Evolutionary conservation across 2,797 vertebrate genomes (phyloP).

Genomic region (Neosilurus mollespiculum): DNA sequence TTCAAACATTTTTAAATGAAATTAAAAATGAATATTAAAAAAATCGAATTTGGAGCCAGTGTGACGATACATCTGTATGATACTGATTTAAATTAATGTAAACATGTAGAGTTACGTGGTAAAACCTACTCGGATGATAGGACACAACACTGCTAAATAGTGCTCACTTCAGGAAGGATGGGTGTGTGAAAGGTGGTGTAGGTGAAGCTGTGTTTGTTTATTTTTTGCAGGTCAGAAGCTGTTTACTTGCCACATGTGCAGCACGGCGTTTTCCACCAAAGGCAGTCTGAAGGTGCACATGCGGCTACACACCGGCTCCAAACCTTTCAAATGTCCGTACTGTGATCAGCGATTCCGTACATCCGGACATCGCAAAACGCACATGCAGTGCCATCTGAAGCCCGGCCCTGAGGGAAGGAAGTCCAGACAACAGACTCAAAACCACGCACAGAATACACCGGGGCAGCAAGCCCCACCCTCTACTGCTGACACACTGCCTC

Average conservation of each 20-base stretch:
- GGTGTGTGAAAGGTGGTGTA: background rate
- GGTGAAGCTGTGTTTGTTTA: background rate
- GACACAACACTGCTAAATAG: background rate
- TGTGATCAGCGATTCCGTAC: constrained; percentile 96
- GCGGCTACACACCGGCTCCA: constrained; percentile 96
- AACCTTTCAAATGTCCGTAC: constrained; percentile 96
- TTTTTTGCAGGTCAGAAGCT: constrained; percentile 89
- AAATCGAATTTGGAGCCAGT: no score
- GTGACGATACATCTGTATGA: background rate
- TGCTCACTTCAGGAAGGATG: background rate
- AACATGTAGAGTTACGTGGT: background rate
- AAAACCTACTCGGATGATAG: no score
- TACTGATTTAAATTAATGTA: background rate
- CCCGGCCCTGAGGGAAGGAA: constrained; percentile 77
- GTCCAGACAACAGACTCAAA: constrained; percentile 67
- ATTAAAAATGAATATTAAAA: no score
- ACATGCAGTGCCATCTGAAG: constrained; percentile 93
- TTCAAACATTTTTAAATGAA: no score
- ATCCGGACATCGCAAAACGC: constrained; percentile 95
- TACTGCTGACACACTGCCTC: constrained; percentile 74
- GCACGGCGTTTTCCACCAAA: constrained; percentile 97
- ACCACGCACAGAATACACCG: constrained; percentile 65
- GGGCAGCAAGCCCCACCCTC: constrained; percentile 56
- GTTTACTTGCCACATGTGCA: constrained; percentile 96
- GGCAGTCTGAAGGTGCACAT: constrained; percentile 98